Evolutionary conservation across 2,113 vertebrate genomes (phyloP), one percentile per base, ranked within the genome.

Genomic region (Alethe castanea): DNA sequence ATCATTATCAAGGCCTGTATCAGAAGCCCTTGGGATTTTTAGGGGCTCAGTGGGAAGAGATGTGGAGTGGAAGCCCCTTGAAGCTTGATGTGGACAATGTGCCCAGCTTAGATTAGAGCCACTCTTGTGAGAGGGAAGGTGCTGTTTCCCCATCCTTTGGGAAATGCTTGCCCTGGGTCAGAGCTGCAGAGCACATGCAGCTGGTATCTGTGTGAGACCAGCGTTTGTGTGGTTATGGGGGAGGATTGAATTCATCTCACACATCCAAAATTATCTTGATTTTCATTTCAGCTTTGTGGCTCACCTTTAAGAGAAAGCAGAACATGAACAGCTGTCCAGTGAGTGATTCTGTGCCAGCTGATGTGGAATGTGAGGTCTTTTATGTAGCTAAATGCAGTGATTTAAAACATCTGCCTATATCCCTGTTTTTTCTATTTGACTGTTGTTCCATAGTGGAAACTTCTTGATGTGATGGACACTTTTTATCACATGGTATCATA

Each of bases 291-390:
- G 71, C 29, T 92, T 93, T 94, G 91, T 64, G 70, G 66, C 52
- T 92, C 33, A 74, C 86, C 84, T 92, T 92, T 86, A 95, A 95
- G 72, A 73, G 59, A 77, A 86, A 91, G 81, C 62, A 94, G 87
- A 87, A 59, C 53, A 5, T 2, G 7, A 91, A 47, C 9, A 14
- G 47, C 81, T 79, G 82, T 88, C 87, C 82, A 57, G 20, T 53
- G 78, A 88, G 54, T 70, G 84, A 95, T 94, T 88, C 72, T 92
- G 88, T 94, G 83, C 86, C 86, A 91, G 81, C 42, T 91, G 74
- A 86, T 59, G 45, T 78, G 91, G 79, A 91, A 95, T 92, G 77
- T 79, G 78, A 82, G 94, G 83, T 64, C 57, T 89, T 92, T 92
- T 33, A 61, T 87, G 78, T 91, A 92, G 90, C 65, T 92, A 69